Base-by-base conservation (phyloP, 2,113 vertebrate species). In the Fregata magnificens region DNA sequence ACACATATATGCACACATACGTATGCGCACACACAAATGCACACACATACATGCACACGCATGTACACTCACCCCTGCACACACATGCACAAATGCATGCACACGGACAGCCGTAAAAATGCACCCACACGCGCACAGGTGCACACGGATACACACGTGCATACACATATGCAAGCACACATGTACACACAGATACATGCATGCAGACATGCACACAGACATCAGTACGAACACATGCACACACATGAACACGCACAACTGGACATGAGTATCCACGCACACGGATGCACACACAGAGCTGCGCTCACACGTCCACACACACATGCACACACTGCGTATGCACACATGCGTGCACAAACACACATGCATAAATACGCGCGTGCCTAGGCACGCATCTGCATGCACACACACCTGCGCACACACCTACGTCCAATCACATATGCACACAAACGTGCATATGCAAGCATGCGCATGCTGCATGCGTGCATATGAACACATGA, bases 81-180 rank as follows among this genome's bases (percentile, higher is more conserved):
- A 52, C 62, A 16, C 5, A 2, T 21, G 17, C 24, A 31, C 31
- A 53, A 47, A 31, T 8, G 11, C n/a, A 16, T 8, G 18, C 16
- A 29, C 42, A 13, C 13, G 49, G 47, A 25, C 11, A n/a, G 8
- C 31, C 6, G 7, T n/a, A 73, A 16, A 56, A n/a, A 36, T 15
- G 11, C 50, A 42, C 5, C 8, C 25, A 8, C 0, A 1, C 22
- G 52, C 58, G 47, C 21, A 26, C 15, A 10, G 6, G 2, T 34
- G 7, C 34, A 65, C 29, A 3, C 34, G 34, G 13, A 49, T 28
- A 62, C 26, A 34, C 31, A 21, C 7, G 8, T 42, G 52, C 42
- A 38, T 45, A 16, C 22, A 47, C 31, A 34, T 13, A 11, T 26
- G 40, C 58, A 14, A 28, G 26, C 73, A 69, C 49, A 25, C 4